These are phyloP conservation scores for Actinia tenebrosa DNA, from an alignment of 64 coral and sea anemone genomes.

Conservation along the genomic window DNA sequence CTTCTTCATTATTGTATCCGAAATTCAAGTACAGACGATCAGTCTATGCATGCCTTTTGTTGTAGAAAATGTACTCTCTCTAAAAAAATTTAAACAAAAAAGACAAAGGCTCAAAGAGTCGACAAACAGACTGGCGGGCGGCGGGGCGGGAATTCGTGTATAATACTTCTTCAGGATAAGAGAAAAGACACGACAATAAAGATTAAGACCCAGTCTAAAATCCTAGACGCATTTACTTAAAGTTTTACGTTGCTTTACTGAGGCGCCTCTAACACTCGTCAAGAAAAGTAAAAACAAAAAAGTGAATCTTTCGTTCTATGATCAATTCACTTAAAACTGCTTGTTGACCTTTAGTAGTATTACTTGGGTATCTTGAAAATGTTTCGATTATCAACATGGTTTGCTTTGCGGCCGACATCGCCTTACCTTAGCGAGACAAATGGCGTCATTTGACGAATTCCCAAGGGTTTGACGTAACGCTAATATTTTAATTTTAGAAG, in stretches of 20 bases:
- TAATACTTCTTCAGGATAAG: neutral
- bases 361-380: neutral
- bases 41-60: neutral
- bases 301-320: neutral
- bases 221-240: neutral
- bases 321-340: neutral
- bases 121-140: slow-evolving; percentile 7
- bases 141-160: neutral
- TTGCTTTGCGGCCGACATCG: neutral
- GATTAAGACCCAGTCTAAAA: slow-evolving; percentile 5
- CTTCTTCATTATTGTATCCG: too few relatives aligned
- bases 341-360: neutral
- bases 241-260: neutral
- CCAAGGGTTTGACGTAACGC: neutral
- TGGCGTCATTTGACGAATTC: neutral
- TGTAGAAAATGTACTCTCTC: neutral
- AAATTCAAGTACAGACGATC: neutral
- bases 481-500: slow-evolving; percentile 13
- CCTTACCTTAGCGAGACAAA: neutral
- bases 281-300: neutral
- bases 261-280: neutral
- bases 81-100: neutral
- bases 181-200: slow-evolving; percentile 1
- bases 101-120: slow-evolving; percentile 1
- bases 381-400: neutral